These are phyloP conservation scores for Pheosia tremula DNA, from an alignment of 2,888 invertebrate species.

Conservation along the genomic window DNA sequence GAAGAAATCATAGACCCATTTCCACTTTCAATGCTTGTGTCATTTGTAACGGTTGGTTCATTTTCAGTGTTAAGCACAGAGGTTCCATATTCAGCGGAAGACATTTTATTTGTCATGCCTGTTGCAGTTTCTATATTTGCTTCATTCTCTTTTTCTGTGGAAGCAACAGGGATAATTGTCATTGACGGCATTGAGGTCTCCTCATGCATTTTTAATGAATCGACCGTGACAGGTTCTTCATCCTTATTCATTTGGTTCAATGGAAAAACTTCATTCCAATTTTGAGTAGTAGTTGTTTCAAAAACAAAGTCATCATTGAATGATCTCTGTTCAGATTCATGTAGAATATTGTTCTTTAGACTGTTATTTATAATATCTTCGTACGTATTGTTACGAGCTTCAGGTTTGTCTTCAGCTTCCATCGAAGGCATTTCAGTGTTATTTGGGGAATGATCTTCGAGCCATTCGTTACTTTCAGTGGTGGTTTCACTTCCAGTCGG, in stretches of 20 bases:
- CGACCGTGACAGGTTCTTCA: neutral
- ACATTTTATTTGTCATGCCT: conserved; percentile 6
- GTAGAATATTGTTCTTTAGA: conserved; percentile 29
- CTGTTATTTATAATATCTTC: conserved; percentile 34
- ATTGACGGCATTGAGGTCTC: conserved; percentile 1
- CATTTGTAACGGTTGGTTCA: conserved; percentile 19
- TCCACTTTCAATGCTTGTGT: conserved; percentile 14
- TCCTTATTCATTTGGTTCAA: conserved; percentile 13
- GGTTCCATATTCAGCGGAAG: conserved; percentile 4
- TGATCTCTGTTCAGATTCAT: conserved; percentile 57
- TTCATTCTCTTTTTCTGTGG: too few relatives aligned
- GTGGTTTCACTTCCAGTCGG: conserved; percentile 33
- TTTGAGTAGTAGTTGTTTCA: conserved; percentile 35
- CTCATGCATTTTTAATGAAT: neutral
- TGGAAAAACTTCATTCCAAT: conserved; percentile 15
- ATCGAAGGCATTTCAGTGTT: conserved; percentile 19
- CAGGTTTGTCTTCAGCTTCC: conserved; percentile 23
- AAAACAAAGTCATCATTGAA: conserved; percentile 51
- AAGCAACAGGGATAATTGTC: conserved; percentile 3
- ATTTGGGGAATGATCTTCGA: conserved; percentile 44
- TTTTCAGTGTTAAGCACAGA: conserved; percentile 16
- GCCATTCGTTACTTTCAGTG: conserved; percentile 58
- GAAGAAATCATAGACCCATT: conserved; percentile 33
- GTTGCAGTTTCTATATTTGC: conserved; percentile 12
- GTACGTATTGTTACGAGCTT: conserved; percentile 18